Base-by-base conservation (phyloP, 2,113 vertebrate species). In the Perca schrenkii region DNA sequence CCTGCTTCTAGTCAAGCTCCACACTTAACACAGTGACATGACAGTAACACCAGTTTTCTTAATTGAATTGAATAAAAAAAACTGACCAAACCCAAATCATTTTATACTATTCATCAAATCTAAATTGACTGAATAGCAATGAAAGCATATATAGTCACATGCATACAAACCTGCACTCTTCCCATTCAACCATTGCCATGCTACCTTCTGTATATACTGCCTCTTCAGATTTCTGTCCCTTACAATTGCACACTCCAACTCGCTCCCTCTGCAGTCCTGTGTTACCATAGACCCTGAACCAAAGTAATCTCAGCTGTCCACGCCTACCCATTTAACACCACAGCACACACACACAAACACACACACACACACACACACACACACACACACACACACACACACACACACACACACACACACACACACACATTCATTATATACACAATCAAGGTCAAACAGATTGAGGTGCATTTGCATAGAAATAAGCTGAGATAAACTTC, bases 361-460 rank as follows among this genome's bases (percentile, higher is more conserved):
- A 67, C 67, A 61, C 74, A 77, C 21, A n/a, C 43, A 36, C 36
- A 36, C 36, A 2, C 36, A 40, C 36, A 36, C 56, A 25, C 66
- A 47, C 66, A 76, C 64, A 77, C 46, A 61, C 71, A 64, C 64
- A 54, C 69, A 67, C 67, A 61, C 74, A 78, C 21, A 22, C 43
- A 40, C 36, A 40, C 36, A 2, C 40, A 40, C 40, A 10, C 40
- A 40, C 40, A 10, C 40, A 43, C 40, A 43, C 40, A 43, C 40
- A 43, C 40, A 43, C 40, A 40, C 40, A 40, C 40, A 5, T 31
- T 63, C 49, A 67, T 78, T 79, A 79, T 36, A 85, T 63, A 65
- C 84, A 89, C 79, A 82, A 57, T 80, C 89, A 80, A 89, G 83
- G 76, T 88, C 74, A 87, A 86, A 84, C 75, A 69, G 56, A 74